Evolutionary conservation across 2,797 vertebrate genomes (phyloP).

Genomic region (Gymnodraco acuticeps): DNA sequence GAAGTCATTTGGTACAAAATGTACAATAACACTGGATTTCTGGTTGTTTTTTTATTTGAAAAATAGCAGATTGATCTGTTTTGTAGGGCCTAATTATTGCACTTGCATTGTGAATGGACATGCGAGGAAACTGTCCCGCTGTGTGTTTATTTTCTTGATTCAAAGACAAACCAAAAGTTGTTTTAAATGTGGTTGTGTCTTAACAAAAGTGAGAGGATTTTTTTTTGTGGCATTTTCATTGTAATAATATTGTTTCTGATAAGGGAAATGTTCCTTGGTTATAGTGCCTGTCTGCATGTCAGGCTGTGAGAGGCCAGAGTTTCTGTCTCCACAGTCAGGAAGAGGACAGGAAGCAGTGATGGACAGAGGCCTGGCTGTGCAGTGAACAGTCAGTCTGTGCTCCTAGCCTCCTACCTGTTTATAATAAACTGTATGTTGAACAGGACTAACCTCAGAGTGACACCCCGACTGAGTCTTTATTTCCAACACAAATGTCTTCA

Average conservation of each 20-base stretch:
- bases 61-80: background rate
- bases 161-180: background rate
- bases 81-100: background rate
- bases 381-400: background rate
- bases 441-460: background rate
- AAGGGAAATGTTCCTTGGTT: conserved; percentile 10
- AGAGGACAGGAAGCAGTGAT: conserved; percentile 23
- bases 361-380: conserved; percentile 30
- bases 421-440: conserved; percentile 68
- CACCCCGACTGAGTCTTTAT: conserved; percentile 12
- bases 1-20: background rate
- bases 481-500: background rate
- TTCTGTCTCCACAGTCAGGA: conserved; percentile 17
- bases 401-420: conserved; percentile 46
- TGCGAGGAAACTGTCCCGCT: background rate
- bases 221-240: background rate
- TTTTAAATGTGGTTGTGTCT: background rate
- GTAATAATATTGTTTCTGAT: background rate
- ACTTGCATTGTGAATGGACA: background rate
- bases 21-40: background rate
- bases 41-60: background rate
- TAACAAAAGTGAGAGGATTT: background rate
- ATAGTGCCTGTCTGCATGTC: conserved; percentile 21
- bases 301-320: conserved; percentile 16
- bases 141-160: background rate